Evolutionary conservation across 2,888 invertebrate genomes (phyloP).

Genomic region (Phrixothrix hirtus): DNA sequence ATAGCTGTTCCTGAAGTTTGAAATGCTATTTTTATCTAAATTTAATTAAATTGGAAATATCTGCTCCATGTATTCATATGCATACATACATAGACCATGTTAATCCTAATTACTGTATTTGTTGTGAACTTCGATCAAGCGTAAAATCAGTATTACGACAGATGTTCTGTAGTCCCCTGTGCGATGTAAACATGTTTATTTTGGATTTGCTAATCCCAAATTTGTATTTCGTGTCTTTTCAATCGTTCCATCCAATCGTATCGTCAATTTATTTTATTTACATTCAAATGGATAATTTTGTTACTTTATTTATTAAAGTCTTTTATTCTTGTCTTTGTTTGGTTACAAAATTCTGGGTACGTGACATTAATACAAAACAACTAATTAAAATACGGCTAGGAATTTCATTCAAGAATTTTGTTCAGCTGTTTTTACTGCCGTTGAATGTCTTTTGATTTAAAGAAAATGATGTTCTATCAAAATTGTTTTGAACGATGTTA

Average conservation of each 20-base stretch:
- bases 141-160: conserved; percentile 30
- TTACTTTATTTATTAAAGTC: neutral
- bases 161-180: conserved; percentile 21
- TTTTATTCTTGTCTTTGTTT: neutral
- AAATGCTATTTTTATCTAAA: conserved; percentile 15
- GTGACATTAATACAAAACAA: neutral
- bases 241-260: neutral
- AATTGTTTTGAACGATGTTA: neutral
- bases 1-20: no score
- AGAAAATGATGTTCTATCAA: neutral
- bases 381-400: neutral
- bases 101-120: conserved; percentile 33
- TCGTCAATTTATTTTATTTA: neutral
- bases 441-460: neutral
- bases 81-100: conserved; percentile 26
- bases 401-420: neutral
- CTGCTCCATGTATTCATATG: conserved; percentile 17
- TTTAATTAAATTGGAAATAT: conserved; percentile 25
- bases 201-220: conserved; percentile 25
- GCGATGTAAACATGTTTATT: conserved; percentile 26
- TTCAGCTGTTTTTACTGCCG: neutral
- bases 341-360: neutral
- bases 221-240: conserved; percentile 1
- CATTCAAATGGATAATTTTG: neutral
- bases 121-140: conserved; percentile 27